These are phyloP conservation scores for Nothobranchius kuhntae DNA, from an alignment of 2,113 vertebrate species.

Conservation along the genomic window DNA sequence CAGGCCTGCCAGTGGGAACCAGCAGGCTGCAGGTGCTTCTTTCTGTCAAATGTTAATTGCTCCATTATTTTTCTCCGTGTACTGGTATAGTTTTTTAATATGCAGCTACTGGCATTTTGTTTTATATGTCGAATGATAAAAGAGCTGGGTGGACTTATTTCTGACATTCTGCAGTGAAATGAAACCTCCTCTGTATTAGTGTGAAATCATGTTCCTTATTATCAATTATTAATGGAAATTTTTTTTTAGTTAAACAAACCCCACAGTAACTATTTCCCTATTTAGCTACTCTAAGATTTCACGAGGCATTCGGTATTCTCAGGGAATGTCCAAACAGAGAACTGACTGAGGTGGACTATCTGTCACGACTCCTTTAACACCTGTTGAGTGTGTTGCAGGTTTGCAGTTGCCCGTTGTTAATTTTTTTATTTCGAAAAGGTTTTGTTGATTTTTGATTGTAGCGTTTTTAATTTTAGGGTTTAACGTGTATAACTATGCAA, in stretches of 20 bases:
- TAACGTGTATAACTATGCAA: neutral
- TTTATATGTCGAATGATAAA: too few species aligned
- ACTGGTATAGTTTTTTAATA: neutral
- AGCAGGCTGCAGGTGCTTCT: constrained; percentile 9
- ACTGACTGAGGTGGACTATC: constrained; percentile 9
- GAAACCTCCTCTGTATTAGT: too few species aligned
- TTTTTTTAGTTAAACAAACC: neutral
- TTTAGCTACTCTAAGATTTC: neutral
- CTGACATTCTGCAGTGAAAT: too few species aligned
- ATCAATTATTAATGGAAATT: too few species aligned
- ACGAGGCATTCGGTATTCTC: constrained; percentile 2
- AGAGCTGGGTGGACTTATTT: too few species aligned
- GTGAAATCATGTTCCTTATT: too few species aligned
- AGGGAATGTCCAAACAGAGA: constrained; percentile 15
- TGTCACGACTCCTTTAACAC: neutral
- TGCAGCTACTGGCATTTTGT: too few species aligned
- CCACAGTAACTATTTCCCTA: neutral
- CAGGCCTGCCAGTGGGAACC: constrained; percentile 7
- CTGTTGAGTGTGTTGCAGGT: neutral
- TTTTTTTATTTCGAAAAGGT: neutral
- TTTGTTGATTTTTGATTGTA: neutral
- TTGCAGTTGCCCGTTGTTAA: neutral
- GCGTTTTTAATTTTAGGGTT: neutral
- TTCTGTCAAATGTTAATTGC: constrained; percentile 5
- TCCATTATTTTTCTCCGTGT: neutral